Base-by-base conservation (phyloP, 2,797 vertebrate species). In the Malurus splendens region DNA sequence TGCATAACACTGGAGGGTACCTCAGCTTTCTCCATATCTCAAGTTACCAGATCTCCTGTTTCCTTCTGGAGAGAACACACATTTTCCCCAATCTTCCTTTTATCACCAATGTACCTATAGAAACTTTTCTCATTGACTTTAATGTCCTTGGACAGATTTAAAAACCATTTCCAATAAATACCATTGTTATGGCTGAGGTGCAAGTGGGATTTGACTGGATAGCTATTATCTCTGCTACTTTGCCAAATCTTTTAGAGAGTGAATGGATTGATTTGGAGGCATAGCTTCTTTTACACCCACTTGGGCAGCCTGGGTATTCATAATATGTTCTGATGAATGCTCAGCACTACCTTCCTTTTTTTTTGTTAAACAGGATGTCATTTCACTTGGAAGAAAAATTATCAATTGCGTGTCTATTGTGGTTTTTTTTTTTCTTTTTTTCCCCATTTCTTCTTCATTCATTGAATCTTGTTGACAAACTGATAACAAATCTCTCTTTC, bases 351-450 rank as follows among this genome's bases (percentile, higher is more conserved):
- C 30, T 48, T 50, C 5, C 6, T 39, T 52, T 78, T 81, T 61
- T 61, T 81, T 61, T 55, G 5, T 60, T 76, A 13, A 87, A 30
- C 3, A 39, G 8, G 42, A 28, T 3, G 1, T 17, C 8, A 32
- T 47, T 42, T 65, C 15, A 51, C 18, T 67, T 64, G 52, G 25
- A 59, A 70, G 27, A 79, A 86, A 28, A 16, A 41, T 18, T 41
- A 39, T 44, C 18, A 32, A 5, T 32, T 71, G 18, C 0, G 0
- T 18, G 7, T 23, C 23, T 41, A 2, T 36, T 42, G 9, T 33
- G 42, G 9, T 11, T 8, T 1, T 61, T 54, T n/a, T 50, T 30
- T 22, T 3, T 18, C 36, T 18, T 39, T 51, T 50, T 20, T 2
- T 3, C 0, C 6, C 1, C 15, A 16, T 33, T 5, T 39, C 16